A percentile compares a stretch with the other conserved stretches of the same genome.
Evolutionary conservation across 2,888 invertebrate genomes (phyloP).

Genomic region (Eulithis testata): DNA sequence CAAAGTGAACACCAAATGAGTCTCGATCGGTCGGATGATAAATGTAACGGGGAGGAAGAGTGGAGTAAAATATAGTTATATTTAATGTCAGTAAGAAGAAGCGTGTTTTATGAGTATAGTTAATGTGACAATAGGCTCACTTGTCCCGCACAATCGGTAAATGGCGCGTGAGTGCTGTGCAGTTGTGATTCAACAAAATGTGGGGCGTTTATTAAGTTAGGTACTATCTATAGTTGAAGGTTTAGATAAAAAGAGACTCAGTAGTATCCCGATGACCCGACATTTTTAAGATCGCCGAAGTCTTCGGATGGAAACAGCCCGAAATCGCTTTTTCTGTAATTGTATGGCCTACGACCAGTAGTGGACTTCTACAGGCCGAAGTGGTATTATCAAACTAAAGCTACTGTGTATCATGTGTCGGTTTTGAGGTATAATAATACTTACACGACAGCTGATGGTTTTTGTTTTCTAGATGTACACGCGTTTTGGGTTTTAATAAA

Average conservation of each 20-base stretch:
- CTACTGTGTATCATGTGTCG: too few relatives aligned
- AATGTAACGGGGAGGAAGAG: constrained; percentile 52
- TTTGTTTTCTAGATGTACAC: too few relatives aligned
- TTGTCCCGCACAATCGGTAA: constrained; percentile 68
- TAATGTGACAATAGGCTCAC: constrained; percentile 64
- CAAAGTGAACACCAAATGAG: constrained; percentile 65
- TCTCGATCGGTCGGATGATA: constrained; percentile 63
- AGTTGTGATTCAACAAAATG: constrained; percentile 56
- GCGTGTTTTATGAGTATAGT: constrained; percentile 22
- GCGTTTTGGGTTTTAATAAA: too few relatives aligned
- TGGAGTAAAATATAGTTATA: constrained; percentile 34
- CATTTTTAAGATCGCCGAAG: too few relatives aligned
- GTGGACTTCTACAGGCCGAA: too few relatives aligned
- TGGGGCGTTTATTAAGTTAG: constrained; percentile 48
- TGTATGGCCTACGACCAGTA: too few relatives aligned
- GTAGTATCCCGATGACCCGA: too few relatives aligned
- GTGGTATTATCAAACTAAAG: too few relatives aligned
- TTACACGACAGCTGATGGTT: too few relatives aligned
- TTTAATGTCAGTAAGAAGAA: constrained; percentile 42
- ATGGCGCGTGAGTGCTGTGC: constrained; percentile 65
- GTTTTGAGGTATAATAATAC: too few relatives aligned
- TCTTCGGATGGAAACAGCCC: too few relatives aligned
- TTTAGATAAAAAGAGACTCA: neutral
- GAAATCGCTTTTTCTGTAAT: too few relatives aligned
- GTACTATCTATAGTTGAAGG: neutral